Base-by-base conservation (phyloP, 2,797 vertebrate species). In the Pteropus rufus region DNA sequence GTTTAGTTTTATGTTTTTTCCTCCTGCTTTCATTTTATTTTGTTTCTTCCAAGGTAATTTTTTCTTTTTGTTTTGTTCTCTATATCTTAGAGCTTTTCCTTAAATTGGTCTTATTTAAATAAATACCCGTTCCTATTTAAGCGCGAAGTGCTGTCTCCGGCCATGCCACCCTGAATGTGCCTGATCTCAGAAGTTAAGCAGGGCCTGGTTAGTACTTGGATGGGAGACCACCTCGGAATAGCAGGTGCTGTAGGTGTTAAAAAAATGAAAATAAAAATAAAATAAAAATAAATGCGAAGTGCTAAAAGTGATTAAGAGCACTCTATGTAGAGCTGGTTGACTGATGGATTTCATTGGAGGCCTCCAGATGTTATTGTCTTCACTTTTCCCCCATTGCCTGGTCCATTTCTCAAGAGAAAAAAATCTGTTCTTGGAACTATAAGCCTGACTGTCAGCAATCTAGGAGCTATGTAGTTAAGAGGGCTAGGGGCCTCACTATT, bases 21-120 rank as follows among this genome's bases (percentile, higher is more conserved):
- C 16, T 36, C 34, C 24, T 24, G 19, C 44, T 44, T 89, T 54
- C 19, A 54, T 5, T 24, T 70, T 39, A 41, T 58, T 70, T 52
- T 67, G 29, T 56, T 89, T 79, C n/a, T 0, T 3, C 89, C 54
- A 72, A 81, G n/a, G 54, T 49, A n/a, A 24, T 31, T 70, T 60
- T 36, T 26, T 56, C 3, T 56, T 72, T 56, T 77, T 54, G 39
- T 91, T 81, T 72, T 91, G 41, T 52, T 72, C n/a, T 73, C 12
- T 26, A 54, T 56, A 67, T 75, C 49, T 73, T 70, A 67, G 26
- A n/a, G 8, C 58, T 44, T 87, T 49, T 70, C 49, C 34, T 95
- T 88, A 88, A 95, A 87, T 36, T 58, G 26, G 15, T 34, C 39
- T 29, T 39, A 86, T 86, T 94, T 91, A 90, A 76, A 76, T 77